A percentile compares a stretch with the other conserved stretches of the same genome.
These are phyloP conservation scores for Leucoraja erinaceus DNA, from an alignment of 2,113 vertebrate genomes.

Conservation along the genomic window DNA sequence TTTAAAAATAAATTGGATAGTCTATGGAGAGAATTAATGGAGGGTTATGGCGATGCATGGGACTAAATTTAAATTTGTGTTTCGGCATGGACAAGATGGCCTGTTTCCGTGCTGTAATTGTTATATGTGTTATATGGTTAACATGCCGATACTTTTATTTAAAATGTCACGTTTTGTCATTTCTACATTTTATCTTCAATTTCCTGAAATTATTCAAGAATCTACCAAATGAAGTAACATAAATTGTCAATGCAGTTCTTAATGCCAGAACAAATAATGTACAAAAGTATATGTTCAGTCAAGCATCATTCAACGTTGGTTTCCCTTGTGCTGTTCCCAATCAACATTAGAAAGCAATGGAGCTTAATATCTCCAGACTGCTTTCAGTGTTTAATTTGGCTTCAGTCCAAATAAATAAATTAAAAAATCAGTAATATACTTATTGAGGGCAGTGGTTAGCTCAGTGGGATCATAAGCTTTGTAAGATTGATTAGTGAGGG, in stretches of 20 bases:
- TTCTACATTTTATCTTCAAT: not conserved
- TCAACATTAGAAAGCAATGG: not conserved
- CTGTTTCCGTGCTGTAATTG: too few species aligned
- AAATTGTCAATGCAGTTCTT: not conserved
- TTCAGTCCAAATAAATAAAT: slow-evolving; percentile 4
- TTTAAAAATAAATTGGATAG: too few species aligned
- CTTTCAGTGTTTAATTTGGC: slow-evolving; percentile 14
- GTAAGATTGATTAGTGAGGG: not conserved
- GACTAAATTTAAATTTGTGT: too few species aligned
- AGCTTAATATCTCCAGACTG: slow-evolving; percentile 19
- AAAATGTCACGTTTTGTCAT: not conserved
- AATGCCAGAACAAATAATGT: not conserved
- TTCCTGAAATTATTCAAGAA: not conserved
- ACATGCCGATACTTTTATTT: too few species aligned
- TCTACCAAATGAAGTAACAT: not conserved
- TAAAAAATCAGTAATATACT: not conserved
- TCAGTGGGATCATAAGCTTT: not conserved
- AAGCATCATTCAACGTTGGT: not conserved
- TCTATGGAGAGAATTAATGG: too few species aligned
- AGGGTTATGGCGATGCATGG: too few species aligned
- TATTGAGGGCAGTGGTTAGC: not conserved
- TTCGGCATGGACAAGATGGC: too few species aligned
- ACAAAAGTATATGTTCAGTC: not conserved
- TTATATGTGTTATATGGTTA: too few species aligned
- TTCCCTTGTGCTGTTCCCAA: not conserved